Percentiles rank a stretch among this genome's conserved stretches.
Conservation (phyloP, 2,113 vertebrate genomes). For the Isichthys henryi region DNA sequence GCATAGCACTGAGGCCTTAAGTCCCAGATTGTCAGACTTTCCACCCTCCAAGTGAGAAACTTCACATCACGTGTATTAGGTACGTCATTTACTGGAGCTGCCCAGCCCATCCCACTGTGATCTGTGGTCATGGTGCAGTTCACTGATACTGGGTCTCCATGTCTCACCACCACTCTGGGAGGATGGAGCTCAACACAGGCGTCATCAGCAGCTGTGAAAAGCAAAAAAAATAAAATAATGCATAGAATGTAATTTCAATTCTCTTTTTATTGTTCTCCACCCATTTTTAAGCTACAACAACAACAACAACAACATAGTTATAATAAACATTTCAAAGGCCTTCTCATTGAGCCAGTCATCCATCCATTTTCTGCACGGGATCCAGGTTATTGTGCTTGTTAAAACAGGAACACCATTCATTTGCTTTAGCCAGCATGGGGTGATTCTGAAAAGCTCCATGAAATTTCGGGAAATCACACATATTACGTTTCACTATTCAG, state of each 20-base stretch:
- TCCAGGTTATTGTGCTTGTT: background rate
- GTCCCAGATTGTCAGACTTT: background rate
- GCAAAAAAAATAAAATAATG: background rate
- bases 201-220: background rate
- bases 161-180: constrained; percentile 22
- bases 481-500: background rate
- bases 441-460: background rate
- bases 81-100: background rate
- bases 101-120: constrained; percentile 35
- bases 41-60: background rate
- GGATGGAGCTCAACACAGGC: constrained; percentile 27
- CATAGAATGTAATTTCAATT: too few species aligned
- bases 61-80: accelerated
- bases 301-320: too few species aligned
- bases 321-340: background rate
- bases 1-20: background rate
- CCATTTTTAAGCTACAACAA: background rate
- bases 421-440: background rate
- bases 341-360: background rate
- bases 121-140: constrained; percentile 31
- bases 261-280: background rate
- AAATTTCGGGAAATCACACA: background rate
- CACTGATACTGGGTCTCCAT: constrained; percentile 23
- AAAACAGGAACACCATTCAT: background rate
- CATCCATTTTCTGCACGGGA: background rate